Percentiles rank a stretch among this genome's conserved stretches.
phyloP scores from a whole-genome alignment of 2,113 vertebrate genomes.

The Actenoides hombroni region DNA sequence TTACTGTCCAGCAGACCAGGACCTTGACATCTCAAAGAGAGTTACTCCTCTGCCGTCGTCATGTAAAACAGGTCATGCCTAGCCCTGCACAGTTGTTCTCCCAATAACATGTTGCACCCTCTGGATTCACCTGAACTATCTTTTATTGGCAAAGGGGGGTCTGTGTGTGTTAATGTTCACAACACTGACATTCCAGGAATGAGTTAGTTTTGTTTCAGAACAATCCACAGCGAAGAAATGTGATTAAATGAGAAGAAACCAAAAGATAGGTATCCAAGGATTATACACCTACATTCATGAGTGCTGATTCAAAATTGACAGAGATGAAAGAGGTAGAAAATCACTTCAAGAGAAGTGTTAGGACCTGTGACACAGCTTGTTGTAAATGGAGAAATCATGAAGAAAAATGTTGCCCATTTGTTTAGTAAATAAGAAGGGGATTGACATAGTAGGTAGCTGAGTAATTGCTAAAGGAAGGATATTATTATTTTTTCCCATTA shows the following conservation, averaged over 20 bases:
- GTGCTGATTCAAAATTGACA: neutral
- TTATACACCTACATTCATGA: neutral
- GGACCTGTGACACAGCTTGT: neutral
- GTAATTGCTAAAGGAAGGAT: constrained; percentile 1
- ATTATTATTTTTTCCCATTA: neutral
- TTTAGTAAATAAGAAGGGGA: constrained; percentile 13
- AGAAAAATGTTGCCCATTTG: neutral
- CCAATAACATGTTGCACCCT: accelerated
- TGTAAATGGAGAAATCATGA: neutral
- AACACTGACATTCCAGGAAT: neutral
- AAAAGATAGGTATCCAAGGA: neutral
- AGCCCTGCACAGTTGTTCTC: neutral
- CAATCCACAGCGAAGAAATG: neutral
- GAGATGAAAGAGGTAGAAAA: neutral
- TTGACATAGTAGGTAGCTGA: neutral
- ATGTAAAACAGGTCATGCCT: neutral
- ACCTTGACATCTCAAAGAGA: neutral
- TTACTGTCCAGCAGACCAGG: neutral
- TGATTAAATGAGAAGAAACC: neutral
- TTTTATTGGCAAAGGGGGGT: neutral
- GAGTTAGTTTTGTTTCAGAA: neutral
- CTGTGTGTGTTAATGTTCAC: neutral
- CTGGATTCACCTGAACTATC: neutral
- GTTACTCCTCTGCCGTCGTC: accelerated
- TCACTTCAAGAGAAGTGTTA: neutral